These are phyloP conservation scores for Aptenodytes patagonicus DNA, from an alignment of 2,113 vertebrate genomes.

Conservation along the genomic window DNA sequence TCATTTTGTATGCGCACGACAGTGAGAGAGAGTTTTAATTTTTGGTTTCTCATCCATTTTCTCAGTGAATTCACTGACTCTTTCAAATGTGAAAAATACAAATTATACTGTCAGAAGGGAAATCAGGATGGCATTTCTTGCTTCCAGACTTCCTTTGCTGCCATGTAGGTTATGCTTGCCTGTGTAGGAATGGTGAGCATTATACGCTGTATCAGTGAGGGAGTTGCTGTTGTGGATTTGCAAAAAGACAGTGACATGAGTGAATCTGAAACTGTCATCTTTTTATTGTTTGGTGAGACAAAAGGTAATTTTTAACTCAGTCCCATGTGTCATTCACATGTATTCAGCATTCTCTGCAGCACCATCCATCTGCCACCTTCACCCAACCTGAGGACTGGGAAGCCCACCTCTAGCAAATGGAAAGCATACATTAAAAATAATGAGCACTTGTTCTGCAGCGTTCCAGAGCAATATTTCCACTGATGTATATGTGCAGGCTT, in stretches of 20 bases:
- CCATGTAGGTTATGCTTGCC: not conserved
- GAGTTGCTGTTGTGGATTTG: not conserved
- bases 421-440: constrained; percentile 50
- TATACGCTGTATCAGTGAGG: not conserved
- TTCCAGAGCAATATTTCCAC: not conserved
- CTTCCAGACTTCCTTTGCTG: not conserved
- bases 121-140: not conserved
- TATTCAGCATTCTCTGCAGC: not conserved
- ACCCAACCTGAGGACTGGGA: not conserved
- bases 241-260: not conserved
- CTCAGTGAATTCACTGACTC: not conserved
- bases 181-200: not conserved
- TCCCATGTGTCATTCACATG: not conserved
- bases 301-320: constrained; percentile 41
- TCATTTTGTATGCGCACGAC: not conserved
- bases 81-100: not conserved
- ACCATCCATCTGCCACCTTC: not conserved
- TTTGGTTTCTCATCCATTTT: not conserved
- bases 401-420: not conserved
- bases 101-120: not conserved
- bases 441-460: not conserved
- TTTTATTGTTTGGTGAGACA: constrained; percentile 4
- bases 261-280: constrained; percentile 4
- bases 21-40: not conserved
- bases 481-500: not conserved